Evolutionary conservation across 1,140 invertebrate species (phyloP), one percentile per base, ranked within the genome.

Genomic region (Drosophila repleta): DNA sequence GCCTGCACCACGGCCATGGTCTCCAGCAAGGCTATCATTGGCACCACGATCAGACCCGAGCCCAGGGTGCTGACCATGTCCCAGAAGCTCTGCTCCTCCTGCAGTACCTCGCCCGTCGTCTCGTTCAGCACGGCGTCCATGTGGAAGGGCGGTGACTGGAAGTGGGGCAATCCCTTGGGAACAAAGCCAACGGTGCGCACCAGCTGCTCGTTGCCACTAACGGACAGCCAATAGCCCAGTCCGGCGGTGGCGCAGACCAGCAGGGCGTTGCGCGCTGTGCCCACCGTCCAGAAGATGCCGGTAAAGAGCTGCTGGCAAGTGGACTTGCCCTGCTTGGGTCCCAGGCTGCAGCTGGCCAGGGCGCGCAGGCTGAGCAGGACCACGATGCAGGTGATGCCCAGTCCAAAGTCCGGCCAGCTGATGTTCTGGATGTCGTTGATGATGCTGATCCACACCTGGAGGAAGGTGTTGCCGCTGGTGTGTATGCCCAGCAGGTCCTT

Each of bases 1-100:
- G 96, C 96, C 92, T 97, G 97, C 75, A 96, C 96, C 66, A 97
- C 95, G 2, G 96, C 95, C 69, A 97, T 96, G 62, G 96, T 95
- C 90, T 97, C 96, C 79, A 97, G 93, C 35, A 97, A 90, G 20
- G 95, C 95, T 62, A 97, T 94, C 7, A 98, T 90, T 0, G 96
- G 96, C 43, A 97, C 93, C n/a, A 97, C 95, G 62, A 97, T 92
- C 18, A 97, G 91, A 1, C 96, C 96, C 3, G 95, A 95, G 32
- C 96, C 96, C 69, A 97, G 91, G 70, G 95, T 95, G 26, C 94
- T 93, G 43, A 95, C 92, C 95, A 97, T 96, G 2, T 96, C 94
- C 4, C 94, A 66, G 82, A 97, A 96, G 32, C 62, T 82, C 24
- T 90, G 77, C 3, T 46, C 70, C 8, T 72, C 71, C 32, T 83